phyloP scores from a whole-genome alignment of 2,888 invertebrate genomes.

The Scaptomyza reducta region DNA sequence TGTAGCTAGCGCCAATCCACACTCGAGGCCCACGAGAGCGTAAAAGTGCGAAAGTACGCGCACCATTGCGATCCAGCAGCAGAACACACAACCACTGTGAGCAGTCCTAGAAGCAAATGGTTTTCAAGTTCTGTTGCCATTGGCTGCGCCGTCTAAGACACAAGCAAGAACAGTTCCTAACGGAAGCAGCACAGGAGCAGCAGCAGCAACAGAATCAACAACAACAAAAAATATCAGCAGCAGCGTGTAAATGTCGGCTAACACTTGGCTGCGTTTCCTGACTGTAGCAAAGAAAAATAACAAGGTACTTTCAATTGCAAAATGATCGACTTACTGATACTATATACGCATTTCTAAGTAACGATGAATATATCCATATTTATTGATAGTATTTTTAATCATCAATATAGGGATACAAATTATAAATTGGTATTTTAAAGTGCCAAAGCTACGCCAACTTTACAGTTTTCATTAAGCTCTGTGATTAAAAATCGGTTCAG shows the following conservation, averaged over 20 bases:
- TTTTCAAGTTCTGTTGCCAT: slow-evolving; percentile 39
- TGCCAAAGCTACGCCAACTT: too few relatives aligned
- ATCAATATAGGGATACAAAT: too few relatives aligned
- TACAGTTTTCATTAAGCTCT: too few relatives aligned
- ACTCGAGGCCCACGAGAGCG: slow-evolving; percentile 67
- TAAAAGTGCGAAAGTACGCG: slow-evolving; percentile 71
- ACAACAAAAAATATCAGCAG: slow-evolving; percentile 22
- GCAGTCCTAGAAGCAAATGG: slow-evolving; percentile 19
- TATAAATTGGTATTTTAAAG: too few relatives aligned
- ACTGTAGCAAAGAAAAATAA: slow-evolving; percentile 20
- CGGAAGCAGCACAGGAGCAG: slow-evolving; percentile 46
- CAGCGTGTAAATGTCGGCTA: slow-evolving; percentile 75
- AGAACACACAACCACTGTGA: slow-evolving; percentile 1
- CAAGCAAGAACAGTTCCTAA: slow-evolving; percentile 36
- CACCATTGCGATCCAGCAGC: slow-evolving; percentile 30
- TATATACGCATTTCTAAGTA: neutral
- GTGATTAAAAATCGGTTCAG: too few relatives aligned
- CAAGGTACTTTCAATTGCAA: neutral
- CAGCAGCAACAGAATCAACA: slow-evolving; percentile 2
- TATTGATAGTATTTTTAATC: too few relatives aligned
- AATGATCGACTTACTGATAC: neutral
- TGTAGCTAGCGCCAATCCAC: slow-evolving; percentile 61
- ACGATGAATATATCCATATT: too few relatives aligned
- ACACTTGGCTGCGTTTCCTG: slow-evolving; percentile 74
- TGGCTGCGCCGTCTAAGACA: slow-evolving; percentile 30